Evolutionary conservation across 1,140 invertebrate genomes (phyloP).

Genomic region (Muscidifurax raptorellus): DNA sequence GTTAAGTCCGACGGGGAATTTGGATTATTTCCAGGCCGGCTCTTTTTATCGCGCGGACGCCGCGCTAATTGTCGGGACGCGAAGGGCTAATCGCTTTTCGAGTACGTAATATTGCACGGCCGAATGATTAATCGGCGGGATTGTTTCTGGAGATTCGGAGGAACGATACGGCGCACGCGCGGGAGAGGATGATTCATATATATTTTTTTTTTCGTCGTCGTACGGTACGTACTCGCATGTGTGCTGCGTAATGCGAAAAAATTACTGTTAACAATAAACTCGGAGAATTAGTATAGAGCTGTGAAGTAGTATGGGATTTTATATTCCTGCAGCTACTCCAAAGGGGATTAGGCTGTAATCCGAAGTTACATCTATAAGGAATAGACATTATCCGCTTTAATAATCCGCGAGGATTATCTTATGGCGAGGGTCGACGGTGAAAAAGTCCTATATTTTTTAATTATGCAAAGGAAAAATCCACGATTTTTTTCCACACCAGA

Average conservation of each 20-base stretch:
- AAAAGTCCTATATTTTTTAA: neutral
- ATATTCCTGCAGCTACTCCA: neutral
- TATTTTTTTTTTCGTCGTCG: too few species aligned
- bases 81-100: neutral
- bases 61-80: neutral
- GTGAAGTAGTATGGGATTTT: neutral
- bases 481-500: too few species aligned
- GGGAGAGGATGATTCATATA: too few species aligned
- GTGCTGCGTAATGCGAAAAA: too few species aligned
- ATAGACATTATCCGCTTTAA: slow-evolving; percentile 1
- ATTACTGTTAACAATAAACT: too few species aligned
- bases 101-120: neutral
- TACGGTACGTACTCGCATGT: too few species aligned
- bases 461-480: too few species aligned
- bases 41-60: neutral
- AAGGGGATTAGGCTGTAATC: neutral
- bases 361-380: neutral
- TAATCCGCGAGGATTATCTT: neutral
- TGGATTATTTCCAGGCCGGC: neutral
- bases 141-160: neutral
- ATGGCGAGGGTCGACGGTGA: neutral
- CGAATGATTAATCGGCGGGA: neutral
- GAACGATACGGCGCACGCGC: neutral
- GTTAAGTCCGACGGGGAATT: neutral
- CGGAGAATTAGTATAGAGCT: neutral